phyloP scores from a whole-genome alignment of 2,888 invertebrate genomes.

The Andrena flavipes region DNA sequence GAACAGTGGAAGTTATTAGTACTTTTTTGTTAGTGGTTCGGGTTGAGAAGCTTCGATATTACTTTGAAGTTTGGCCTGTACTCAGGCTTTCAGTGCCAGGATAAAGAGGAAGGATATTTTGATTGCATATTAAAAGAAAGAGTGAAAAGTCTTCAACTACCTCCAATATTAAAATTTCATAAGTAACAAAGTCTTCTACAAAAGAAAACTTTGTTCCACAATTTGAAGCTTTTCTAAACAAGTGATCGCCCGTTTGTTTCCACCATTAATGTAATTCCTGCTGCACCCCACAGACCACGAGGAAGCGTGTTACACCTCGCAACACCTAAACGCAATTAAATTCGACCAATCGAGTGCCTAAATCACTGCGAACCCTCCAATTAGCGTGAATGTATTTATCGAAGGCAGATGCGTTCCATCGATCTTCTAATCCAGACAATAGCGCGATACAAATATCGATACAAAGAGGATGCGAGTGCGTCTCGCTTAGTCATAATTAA shows the following conservation, averaged over 20 bases:
- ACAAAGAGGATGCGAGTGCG: slow-evolving; percentile 41
- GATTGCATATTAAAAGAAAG: too few species aligned
- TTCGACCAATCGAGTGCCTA: slow-evolving; percentile 47
- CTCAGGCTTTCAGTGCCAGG: too few species aligned
- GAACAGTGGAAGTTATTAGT: too few species aligned
- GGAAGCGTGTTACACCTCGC: not conserved
- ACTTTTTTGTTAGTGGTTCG: too few species aligned
- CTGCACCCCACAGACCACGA: not conserved
- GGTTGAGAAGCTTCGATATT: too few species aligned
- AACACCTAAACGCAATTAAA: slow-evolving; percentile 55
- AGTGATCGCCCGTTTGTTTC: not conserved
- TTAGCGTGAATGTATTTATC: slow-evolving; percentile 57
- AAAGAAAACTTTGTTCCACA: too few species aligned
- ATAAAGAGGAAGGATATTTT: too few species aligned
- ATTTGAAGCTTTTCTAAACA: not conserved
- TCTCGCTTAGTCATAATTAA: slow-evolving; percentile 62
- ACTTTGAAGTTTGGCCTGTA: too few species aligned
- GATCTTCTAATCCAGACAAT: slow-evolving; percentile 54
- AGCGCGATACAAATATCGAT: slow-evolving; percentile 51
- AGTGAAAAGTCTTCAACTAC: too few species aligned
- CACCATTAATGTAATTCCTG: not conserved
- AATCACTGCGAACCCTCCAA: slow-evolving; percentile 55
- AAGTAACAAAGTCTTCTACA: too few species aligned
- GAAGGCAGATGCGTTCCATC: slow-evolving; percentile 47
- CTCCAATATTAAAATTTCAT: too few species aligned